phyloP scores from a whole-genome alignment of 2,113 vertebrate genomes.

The Physeter macrocephalus region DNA sequence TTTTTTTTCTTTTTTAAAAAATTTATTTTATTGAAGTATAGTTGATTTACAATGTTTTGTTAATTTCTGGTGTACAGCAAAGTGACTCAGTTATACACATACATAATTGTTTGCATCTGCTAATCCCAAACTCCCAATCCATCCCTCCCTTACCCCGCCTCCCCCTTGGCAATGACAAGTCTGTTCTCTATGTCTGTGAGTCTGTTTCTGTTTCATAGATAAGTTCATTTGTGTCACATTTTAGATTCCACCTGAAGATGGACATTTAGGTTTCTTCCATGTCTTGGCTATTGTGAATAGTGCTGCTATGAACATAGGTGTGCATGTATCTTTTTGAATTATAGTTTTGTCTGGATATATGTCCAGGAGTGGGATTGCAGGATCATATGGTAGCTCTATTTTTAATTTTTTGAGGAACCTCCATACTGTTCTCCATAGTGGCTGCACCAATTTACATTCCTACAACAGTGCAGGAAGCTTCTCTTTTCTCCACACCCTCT shows the following conservation, averaged over 20 bases:
- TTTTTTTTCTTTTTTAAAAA: background rate
- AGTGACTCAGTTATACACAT: background rate
- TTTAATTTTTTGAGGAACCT: background rate
- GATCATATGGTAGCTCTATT: background rate
- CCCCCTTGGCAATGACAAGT: background rate
- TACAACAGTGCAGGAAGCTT: background rate
- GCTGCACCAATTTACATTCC: background rate
- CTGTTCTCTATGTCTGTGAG: background rate
- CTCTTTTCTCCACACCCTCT: background rate
- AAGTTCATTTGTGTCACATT: background rate
- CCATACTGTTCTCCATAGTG: background rate
- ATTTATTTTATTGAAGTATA: background rate
- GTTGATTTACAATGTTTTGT: background rate
- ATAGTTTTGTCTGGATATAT: background rate
- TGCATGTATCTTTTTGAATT: background rate
- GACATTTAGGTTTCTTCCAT: background rate
- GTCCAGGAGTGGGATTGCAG: background rate
- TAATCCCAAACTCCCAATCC: background rate
- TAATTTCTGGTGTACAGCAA: background rate
- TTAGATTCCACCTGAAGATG: background rate
- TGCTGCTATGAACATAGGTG: background rate
- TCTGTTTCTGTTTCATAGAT: background rate
- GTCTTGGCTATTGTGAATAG: background rate
- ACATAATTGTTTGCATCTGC: background rate
- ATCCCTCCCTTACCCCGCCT: background rate